Conservation (phyloP, 2,113 vertebrate genomes). For the Phoxinus phoxinus region DNA sequence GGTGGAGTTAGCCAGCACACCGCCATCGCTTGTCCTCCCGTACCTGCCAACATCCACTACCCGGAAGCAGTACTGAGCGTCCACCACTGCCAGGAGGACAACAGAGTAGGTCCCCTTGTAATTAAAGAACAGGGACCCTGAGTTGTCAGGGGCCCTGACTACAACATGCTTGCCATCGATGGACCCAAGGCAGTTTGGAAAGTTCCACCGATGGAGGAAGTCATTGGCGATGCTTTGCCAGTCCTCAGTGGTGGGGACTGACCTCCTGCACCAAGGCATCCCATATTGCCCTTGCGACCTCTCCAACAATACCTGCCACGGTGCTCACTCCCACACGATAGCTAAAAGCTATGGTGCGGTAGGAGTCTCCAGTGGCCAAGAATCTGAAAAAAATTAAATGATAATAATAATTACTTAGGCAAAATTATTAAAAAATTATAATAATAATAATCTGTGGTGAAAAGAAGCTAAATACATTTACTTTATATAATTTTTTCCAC, state of each 20-base stretch:
- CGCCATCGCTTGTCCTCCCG: background rate
- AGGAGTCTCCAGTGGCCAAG: constrained; percentile 4
- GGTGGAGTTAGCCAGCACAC: constrained; percentile 1
- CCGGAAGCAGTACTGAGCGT: constrained; percentile 27
- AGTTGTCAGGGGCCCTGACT: background rate
- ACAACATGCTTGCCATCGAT: background rate
- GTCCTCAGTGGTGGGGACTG: background rate
- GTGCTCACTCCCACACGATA: background rate
- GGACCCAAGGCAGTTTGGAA: background rate
- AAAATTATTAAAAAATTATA: too few relatives aligned
- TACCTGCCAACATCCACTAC: constrained; percentile 24
- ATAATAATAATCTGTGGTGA: background rate
- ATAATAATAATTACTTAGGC: background rate
- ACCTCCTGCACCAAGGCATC: too few relatives aligned
- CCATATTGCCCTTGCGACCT: too few relatives aligned
- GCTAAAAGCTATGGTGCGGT: background rate
- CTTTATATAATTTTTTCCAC: too few relatives aligned
- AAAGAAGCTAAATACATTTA: background rate
- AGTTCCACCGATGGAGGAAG: constrained; percentile 1
- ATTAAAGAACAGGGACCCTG: background rate
- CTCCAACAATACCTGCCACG: background rate
- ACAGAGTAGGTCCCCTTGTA: constrained; percentile 17
- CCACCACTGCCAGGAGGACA: constrained; percentile 29
- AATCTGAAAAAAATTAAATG: background rate
- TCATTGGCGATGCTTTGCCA: background rate